phyloP scores from a whole-genome alignment of 2,797 vertebrate genomes.

The Pteropus rufus region DNA sequence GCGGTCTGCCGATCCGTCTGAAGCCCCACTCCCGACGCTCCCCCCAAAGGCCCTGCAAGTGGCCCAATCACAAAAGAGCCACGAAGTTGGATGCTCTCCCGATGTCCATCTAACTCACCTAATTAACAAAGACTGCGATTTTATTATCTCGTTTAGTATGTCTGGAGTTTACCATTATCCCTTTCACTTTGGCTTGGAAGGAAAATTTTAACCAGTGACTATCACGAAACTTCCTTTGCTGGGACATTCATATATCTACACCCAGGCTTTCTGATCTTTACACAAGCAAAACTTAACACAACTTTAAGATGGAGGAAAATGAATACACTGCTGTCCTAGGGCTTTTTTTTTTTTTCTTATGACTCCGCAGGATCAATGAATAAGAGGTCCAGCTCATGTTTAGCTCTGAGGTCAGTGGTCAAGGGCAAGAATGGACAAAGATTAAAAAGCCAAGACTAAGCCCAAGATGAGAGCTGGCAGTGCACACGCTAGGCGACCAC shows the following conservation, averaged over 20 bases:
- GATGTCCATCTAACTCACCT: too few relatives aligned
- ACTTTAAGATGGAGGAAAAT: neutral
- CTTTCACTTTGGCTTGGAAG: too few relatives aligned
- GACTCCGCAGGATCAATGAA: neutral
- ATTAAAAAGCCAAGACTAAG: neutral
- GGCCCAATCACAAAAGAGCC: too few relatives aligned
- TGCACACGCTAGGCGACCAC: neutral
- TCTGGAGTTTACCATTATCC: too few relatives aligned
- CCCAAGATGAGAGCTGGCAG: neutral
- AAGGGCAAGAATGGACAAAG: neutral
- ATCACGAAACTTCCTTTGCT: neutral
- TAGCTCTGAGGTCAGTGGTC: neutral
- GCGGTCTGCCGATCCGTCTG: neutral
- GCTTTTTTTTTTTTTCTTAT: neutral
- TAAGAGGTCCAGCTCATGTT: neutral
- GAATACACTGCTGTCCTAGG: neutral
- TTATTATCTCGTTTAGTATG: too few relatives aligned
- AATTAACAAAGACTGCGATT: too few relatives aligned
- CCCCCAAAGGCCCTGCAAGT: neutral
- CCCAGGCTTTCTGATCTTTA: neutral
- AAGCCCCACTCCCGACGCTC: neutral
- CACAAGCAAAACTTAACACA: neutral
- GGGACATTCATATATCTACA: neutral
- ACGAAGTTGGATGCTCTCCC: too few relatives aligned
- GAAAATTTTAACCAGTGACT: too few relatives aligned